Conservation (phyloP, 2,797 vertebrate genomes). For the Lophotriccus pileatus region DNA sequence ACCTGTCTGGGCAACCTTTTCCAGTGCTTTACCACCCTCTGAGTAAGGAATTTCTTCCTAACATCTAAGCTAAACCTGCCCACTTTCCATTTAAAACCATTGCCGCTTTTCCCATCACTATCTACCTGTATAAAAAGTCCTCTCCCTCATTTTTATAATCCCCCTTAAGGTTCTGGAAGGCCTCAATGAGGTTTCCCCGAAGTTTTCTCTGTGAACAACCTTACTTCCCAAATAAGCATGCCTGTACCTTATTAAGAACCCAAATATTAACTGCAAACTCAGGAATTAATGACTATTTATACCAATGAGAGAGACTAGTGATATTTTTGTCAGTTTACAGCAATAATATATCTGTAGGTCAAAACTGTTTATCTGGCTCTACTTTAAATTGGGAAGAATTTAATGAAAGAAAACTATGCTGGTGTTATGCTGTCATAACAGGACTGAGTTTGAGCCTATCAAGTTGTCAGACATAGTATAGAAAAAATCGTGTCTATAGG, state of each 20-base stretch:
- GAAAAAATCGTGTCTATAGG: not conserved
- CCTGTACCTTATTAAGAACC: not conserved
- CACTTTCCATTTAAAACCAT: not conserved
- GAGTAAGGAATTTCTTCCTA: not conserved
- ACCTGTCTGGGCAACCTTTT: not conserved
- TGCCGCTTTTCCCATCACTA: not conserved
- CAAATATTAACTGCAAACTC: not conserved
- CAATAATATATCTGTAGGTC: not conserved
- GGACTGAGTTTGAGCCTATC: not conserved
- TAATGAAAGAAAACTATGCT: not conserved
- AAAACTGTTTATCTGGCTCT: not conserved
- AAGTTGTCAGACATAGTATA: not conserved
- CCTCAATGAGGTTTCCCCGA: not conserved
- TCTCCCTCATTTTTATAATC: not conserved
- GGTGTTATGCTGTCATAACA: not conserved
- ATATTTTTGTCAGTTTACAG: not conserved
- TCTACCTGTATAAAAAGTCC: not conserved
- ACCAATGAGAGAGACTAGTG: not conserved
- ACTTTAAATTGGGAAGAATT: not conserved
- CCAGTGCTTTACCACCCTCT: not conserved
- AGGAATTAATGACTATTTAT: not conserved
- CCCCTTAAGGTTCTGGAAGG: not conserved
- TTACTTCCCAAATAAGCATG: not conserved
- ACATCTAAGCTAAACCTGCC: not conserved
- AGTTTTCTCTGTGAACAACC: not conserved